A percentile compares a stretch with the other conserved stretches of the same genome.
phyloP scores from a whole-genome alignment of 53 echinoderm and acorn worm genomes.

The Temnopleurus reevesii region DNA sequence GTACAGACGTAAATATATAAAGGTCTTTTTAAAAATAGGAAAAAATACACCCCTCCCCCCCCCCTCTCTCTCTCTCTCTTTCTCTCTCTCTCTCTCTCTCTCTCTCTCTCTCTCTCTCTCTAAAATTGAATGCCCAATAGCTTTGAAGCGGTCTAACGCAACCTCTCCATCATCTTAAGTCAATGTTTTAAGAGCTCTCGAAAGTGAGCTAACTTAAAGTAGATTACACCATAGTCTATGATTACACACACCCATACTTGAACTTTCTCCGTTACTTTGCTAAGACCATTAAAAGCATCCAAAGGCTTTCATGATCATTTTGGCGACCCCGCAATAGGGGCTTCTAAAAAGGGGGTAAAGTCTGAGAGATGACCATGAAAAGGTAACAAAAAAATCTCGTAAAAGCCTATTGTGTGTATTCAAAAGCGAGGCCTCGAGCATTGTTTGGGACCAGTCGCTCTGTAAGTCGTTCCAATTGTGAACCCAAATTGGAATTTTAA shows the following conservation, averaged over 20 bases:
- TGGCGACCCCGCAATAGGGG: neutral
- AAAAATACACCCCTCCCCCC: too few relatives aligned
- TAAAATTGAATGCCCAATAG: too few relatives aligned
- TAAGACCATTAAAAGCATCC: neutral
- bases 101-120: too few relatives aligned
- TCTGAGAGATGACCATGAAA: neutral
- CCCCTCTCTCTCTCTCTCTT: too few relatives aligned
- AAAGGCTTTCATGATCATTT: neutral
- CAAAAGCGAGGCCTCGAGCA: neutral
- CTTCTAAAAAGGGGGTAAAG: conserved; percentile 4
- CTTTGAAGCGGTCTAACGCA: too few relatives aligned
- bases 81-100: too few relatives aligned
- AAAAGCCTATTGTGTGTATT: conserved; percentile 7
- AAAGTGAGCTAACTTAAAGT: neutral
- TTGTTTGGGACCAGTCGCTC: conserved; percentile 1
- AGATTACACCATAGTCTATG: too few relatives aligned
- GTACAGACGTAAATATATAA: too few relatives aligned
- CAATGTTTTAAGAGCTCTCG: conserved; percentile 19
- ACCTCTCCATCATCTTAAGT: neutral
- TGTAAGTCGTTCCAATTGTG: neutral
- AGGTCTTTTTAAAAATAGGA: too few relatives aligned
- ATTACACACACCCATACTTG: neutral
- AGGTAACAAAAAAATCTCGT: neutral
- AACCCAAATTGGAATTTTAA: conserved; percentile 8
- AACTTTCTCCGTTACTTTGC: neutral